A percentile compares a stretch with the other conserved stretches of the same genome.
Conservation (phyloP, 2,797 vertebrate genomes). For the Podarcis siculus region DNA sequence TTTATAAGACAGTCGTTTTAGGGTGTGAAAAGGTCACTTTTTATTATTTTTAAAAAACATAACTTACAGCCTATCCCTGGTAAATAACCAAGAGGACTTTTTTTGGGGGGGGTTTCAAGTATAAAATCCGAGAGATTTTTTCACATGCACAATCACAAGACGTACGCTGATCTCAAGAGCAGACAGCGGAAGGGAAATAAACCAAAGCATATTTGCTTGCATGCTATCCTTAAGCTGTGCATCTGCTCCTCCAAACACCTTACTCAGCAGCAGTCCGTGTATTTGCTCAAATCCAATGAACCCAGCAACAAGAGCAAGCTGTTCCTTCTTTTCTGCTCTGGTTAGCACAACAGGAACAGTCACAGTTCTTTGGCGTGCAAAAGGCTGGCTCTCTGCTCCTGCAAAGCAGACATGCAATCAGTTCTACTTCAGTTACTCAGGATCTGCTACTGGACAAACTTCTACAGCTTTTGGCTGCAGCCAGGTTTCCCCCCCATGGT, state of each 20-base stretch:
- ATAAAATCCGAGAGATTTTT: not conserved
- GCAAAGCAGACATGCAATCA: not conserved
- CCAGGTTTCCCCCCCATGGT: not conserved
- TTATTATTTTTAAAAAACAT: too few species aligned
- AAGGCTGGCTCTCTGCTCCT: not conserved
- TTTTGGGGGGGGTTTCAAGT: too few species aligned
- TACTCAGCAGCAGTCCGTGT: not conserved
- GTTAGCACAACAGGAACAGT: not conserved
- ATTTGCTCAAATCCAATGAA: not conserved
- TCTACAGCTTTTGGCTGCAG: not conserved
- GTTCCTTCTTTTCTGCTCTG: constrained; percentile 15
- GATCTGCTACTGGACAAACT: not conserved
- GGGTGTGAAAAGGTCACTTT: not conserved
- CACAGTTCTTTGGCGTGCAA: not conserved
- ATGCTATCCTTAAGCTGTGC: not conserved
- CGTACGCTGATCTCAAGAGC: not conserved
- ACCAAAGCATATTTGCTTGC: not conserved
- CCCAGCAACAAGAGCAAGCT: not conserved
- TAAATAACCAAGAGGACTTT: too few species aligned
- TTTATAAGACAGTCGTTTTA: not conserved
- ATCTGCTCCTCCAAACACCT: not conserved
- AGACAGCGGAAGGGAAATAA: not conserved
- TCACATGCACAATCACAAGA: not conserved
- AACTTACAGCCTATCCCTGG: too few species aligned
- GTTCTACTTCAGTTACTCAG: not conserved